Percentiles rank a stretch among this genome's conserved stretches.
These are phyloP conservation scores for Latheticus oryzae DNA, from an alignment of 2,888 invertebrate species.

Conservation along the genomic window DNA sequence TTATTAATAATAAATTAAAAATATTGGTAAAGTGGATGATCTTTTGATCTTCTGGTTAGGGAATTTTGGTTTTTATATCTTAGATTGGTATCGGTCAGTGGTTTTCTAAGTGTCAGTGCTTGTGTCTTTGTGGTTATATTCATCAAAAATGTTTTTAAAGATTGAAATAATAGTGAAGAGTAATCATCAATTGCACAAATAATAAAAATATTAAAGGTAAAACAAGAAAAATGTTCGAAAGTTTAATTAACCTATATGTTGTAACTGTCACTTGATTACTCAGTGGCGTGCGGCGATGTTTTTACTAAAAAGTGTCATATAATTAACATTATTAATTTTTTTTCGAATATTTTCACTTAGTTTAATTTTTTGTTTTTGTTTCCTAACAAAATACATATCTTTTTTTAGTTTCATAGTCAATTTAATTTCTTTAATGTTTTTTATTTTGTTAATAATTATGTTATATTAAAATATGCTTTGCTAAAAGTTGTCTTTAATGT, in stretches of 20 bases:
- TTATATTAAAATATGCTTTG: too few relatives aligned
- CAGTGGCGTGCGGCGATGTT: conserved; percentile 39
- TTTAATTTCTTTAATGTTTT: too few relatives aligned
- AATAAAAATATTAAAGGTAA: conserved; percentile 21
- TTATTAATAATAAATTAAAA: conserved; percentile 3
- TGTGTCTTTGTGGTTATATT: conserved; percentile 12
- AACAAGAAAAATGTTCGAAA: too few relatives aligned
- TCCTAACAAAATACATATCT: too few relatives aligned
- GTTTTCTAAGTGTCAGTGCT: conserved; percentile 3
- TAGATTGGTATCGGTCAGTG: conserved; percentile 12
- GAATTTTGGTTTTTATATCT: conserved; percentile 2
- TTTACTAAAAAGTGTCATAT: conserved; percentile 4
- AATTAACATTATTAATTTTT: conserved; percentile 2
- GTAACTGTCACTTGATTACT: conserved; percentile 34
- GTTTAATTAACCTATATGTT: conserved; percentile 15
- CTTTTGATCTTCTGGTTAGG: conserved; percentile 5
- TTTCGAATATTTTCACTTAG: conserved; percentile 1
- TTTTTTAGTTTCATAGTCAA: too few relatives aligned
- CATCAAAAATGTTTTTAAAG: conserved; percentile 21
- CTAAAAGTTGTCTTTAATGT: too few relatives aligned
- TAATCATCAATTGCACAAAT: not conserved
- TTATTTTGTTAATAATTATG: too few relatives aligned
- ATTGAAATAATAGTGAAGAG: conserved; percentile 7
- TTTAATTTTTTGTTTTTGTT: too few relatives aligned
- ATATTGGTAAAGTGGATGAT: too few relatives aligned